Evolutionary conservation across 2,888 invertebrate genomes (phyloP).

Genomic region (Romanomermis culicivorax): DNA sequence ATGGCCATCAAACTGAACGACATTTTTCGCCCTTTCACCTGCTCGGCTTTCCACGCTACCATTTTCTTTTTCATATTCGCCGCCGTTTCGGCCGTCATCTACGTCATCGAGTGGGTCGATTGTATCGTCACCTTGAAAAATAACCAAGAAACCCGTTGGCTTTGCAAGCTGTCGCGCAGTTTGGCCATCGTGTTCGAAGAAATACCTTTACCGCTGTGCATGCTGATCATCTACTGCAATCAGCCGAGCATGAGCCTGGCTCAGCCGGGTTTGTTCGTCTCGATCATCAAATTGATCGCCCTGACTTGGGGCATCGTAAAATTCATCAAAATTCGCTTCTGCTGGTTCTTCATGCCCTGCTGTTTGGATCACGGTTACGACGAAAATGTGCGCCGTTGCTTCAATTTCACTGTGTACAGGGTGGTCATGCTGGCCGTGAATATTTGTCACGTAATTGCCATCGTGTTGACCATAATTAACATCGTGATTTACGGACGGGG

Average conservation of each 20-base stretch:
- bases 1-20: background rate
- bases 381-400: slow-evolving; percentile 26
- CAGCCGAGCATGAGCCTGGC: slow-evolving; percentile 24
- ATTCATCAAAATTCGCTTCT: slow-evolving; percentile 26
- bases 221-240: slow-evolving; percentile 19
- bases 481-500: slow-evolving; percentile 13
- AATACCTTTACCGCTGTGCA: slow-evolving; percentile 24
- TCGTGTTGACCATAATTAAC: slow-evolving; percentile 16
- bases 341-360: slow-evolving; percentile 20
- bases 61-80: slow-evolving; percentile 19
- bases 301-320: slow-evolving; percentile 27
- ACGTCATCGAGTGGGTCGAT: slow-evolving; percentile 17
- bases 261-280: slow-evolving; percentile 22
- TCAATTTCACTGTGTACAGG: slow-evolving; percentile 22
- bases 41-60: background rate
- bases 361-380: slow-evolving; percentile 7
- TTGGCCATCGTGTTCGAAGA: slow-evolving; percentile 21
- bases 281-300: slow-evolving; percentile 23
- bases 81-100: slow-evolving; percentile 20
- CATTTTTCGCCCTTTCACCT: background rate
- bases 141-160: slow-evolving; percentile 2
- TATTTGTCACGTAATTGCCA: slow-evolving; percentile 21
- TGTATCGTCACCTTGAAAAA: slow-evolving; percentile 3
- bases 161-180: background rate
- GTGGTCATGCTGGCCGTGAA: slow-evolving; percentile 26